Base-by-base conservation (phyloP, 2,797 vertebrate species). In the Hapalemur alaotrensis region DNA sequence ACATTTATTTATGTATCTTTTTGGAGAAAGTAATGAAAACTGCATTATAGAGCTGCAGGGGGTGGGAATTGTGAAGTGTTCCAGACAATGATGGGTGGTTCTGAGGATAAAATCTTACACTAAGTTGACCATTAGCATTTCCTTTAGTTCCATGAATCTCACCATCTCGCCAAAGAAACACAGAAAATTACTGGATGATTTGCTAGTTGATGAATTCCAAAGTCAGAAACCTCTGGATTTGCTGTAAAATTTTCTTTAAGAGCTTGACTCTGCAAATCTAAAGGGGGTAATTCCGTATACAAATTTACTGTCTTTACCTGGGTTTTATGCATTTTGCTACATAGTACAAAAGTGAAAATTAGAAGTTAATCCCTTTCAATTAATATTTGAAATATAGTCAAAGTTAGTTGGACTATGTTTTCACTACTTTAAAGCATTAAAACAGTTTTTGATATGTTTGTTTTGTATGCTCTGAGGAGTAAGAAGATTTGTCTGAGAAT, bases 11-110 rank as follows among this genome's bases (percentile, higher is more conserved):
- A 90, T 97, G 96, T 97, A 91, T 91, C 52, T 96, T 88, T 97
- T 98, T 89, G 93, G 95, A 75, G 96, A 93, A 78, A 96, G 48
- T 97, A 96, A 95, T 89, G 96, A 96, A 96, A 98, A 94, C 84
- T 97, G 73, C 95, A 90, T 93, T 90, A 94, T 84, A 61, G 92
- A 85, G 50, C 81, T 96, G 89, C 92, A 96, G 86, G 95, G 20
- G 38, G 7, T 46, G 54, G 41, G 38, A 93, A 96, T 61, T 32
- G 10, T 96, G 97, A 95, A 87, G 94, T 97, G 48, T 97, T 88
- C 89, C 97, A 97, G 97, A 92, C 95, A 96, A 48, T 5, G 59
- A 67, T 91, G 81, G 28, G 59, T 92, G 95, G 18, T 94, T 85
- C 17, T 17, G 3, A 69, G 61, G 48, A 67, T 94, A 73, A 94